phyloP scores from a whole-genome alignment of 1,140 invertebrate genomes.

The Tyrophagus putrescentiae region DNA sequence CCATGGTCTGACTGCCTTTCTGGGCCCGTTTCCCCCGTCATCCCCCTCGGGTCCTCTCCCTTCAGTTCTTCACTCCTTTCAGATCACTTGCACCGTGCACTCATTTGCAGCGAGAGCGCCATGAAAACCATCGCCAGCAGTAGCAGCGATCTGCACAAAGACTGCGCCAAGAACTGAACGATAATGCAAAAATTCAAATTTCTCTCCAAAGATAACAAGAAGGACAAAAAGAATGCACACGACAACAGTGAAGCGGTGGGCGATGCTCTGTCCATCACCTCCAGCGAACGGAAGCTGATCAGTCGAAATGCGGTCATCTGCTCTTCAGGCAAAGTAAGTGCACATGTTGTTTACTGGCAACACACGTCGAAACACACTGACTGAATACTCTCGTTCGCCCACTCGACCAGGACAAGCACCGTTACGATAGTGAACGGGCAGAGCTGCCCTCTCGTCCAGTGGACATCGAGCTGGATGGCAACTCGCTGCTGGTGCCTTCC shows the following conservation, averaged over 20 bases:
- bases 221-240: neutral
- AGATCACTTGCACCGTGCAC: neutral
- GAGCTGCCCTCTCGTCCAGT: conserved; percentile 19
- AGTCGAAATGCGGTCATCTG: conserved; percentile 26
- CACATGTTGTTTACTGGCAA: neutral
- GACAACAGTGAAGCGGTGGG: neutral
- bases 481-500: neutral
- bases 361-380: neutral
- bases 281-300: conserved; percentile 17
- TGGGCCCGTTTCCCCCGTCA: neutral
- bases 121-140: too few relatives aligned
- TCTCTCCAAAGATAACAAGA: neutral
- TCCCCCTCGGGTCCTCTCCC: neutral
- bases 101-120: neutral
- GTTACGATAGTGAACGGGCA: conserved; percentile 24
- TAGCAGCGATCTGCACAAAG: neutral
- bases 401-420: conserved; percentile 24
- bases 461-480: conserved; percentile 3
- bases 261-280: neutral
- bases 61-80: neutral
- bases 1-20: neutral
- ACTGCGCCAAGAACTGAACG: neutral
- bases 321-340: conserved; percentile 24
- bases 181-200: conserved; percentile 17
- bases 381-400: neutral